A percentile compares a stretch with the other conserved stretches of the same genome.
Conservation (phyloP, 1,140 invertebrate genomes). For the Conus betulinus region DNA sequence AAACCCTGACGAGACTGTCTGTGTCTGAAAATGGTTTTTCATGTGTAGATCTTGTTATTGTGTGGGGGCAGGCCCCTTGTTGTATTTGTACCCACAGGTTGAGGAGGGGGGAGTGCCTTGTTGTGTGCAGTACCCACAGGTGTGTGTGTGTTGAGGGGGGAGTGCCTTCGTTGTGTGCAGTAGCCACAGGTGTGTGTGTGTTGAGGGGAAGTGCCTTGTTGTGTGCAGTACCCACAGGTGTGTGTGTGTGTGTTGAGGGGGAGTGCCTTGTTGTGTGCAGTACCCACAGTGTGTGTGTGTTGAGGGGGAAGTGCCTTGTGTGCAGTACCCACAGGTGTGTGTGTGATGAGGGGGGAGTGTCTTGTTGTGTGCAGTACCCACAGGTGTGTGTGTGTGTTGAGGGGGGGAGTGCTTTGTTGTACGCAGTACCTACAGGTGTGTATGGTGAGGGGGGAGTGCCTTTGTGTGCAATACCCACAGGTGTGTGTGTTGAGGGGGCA, state of each 20-base stretch:
- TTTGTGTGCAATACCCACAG: conserved; percentile 34
- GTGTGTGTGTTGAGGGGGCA: neutral
- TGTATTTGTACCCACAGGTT: conserved; percentile 38
- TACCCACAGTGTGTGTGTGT: too few species aligned
- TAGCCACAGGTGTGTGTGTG: conserved; percentile 38
- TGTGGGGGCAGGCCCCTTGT: too few species aligned
- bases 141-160: too few species aligned
- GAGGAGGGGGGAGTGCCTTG: too few species aligned
- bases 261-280: too few species aligned
- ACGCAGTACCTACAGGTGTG: conserved; percentile 32
- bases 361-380: conserved; percentile 33
- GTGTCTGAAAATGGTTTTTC: too few species aligned
- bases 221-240: conserved; percentile 37
- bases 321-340: conserved; percentile 33
- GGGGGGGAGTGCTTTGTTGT: neutral
- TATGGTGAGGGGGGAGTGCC: neutral
- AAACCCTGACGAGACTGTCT: too few species aligned
- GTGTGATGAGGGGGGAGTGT: neutral
- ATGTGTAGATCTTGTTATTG: too few species aligned
- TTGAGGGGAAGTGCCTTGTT: too few species aligned
- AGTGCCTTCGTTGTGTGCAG: conserved; percentile 19
- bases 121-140: conserved; percentile 35
- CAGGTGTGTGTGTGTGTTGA: neutral
- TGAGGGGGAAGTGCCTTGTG: neutral
- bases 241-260: too few species aligned